Base-by-base conservation (phyloP, 2,113 vertebrate genomes). In the Cottus gobio region DNA sequence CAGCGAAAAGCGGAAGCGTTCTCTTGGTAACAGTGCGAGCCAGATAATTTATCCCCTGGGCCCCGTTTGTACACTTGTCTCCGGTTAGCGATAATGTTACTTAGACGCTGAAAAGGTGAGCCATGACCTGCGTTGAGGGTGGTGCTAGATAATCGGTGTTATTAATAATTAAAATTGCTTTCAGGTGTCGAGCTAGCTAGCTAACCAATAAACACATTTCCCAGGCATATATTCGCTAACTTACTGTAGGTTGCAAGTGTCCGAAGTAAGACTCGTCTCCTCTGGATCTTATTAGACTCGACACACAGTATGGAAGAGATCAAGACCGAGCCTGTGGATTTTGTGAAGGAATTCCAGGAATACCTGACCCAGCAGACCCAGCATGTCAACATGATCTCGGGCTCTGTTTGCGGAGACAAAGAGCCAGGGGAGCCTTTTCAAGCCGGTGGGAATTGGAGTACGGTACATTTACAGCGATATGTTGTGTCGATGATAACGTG, bases 321-420 rank as follows among this genome's bases (percentile, higher is more conserved):
- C 88, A 99, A 98, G 91, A 95, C 96, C 54, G 98, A 99, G 86
- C 95, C 98, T 1, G 91, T 99, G 95, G 98, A 99, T 93, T 99
- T 99, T 58, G 98, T 99, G 62, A 99, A 98, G 79, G 98, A 99
- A 93, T 99, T 99, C 85, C 98, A 99, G 90, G 98, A 99, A 70
- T 99, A 99, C 87, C 95, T 99, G 65, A 99, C 96, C 1, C 97
- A 99, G 74, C 98, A 99, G 93, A 99, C 98, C 13, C 98, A 99
- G 52, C 98, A 99, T 84, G 98, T 99, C 75, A 99, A 99, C 92
- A 99, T 99, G 97, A 99, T 99, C 85, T 99, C 98, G 6, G 98
- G 98, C 60, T 99, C 97, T 1, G 97, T 99, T 44, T 96, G 96
- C 76, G 96, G 96, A 2, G 97, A 97, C 70, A 98, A 97, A 60